These are phyloP conservation scores for Polydrusus pterygomalis DNA, from an alignment of 2,888 invertebrate species.

Conservation along the genomic window DNA sequence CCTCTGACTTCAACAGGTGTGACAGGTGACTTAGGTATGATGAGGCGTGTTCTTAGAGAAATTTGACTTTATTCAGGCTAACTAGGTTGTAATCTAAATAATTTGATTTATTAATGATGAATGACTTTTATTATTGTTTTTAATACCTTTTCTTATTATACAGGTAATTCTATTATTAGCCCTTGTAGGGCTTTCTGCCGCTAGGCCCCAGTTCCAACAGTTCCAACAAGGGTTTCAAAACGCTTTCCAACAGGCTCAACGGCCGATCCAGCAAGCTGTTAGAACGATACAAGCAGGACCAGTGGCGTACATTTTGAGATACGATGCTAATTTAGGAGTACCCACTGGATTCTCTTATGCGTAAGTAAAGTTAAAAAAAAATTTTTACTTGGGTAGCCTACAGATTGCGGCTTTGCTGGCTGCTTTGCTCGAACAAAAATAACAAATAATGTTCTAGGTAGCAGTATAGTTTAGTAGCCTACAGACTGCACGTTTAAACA, in stretches of 20 bases:
- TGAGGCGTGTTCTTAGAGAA: too few species aligned
- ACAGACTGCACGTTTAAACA: too few species aligned
- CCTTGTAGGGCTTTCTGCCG: constrained; percentile 48
- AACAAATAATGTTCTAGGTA: too few species aligned
- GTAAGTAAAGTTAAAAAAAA: constrained; percentile 39
- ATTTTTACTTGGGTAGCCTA: too few species aligned
- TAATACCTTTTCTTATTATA: constrained; percentile 27
- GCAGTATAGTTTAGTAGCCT: too few species aligned
- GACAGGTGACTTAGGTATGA: too few species aligned
- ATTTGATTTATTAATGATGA: too few species aligned
- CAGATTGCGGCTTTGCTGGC: too few species aligned
- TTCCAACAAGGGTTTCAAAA: constrained; percentile 22
- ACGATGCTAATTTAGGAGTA: constrained; percentile 43
- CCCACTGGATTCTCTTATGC: constrained; percentile 51
- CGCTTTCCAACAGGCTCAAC: background rate
- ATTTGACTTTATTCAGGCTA: too few species aligned
- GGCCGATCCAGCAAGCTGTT: constrained; percentile 20
- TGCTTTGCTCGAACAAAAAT: too few species aligned
- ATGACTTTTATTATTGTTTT: background rate
- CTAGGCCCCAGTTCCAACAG: constrained; percentile 46
- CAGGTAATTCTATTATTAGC: constrained; percentile 47
- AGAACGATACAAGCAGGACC: constrained; percentile 24
- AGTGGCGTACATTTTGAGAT: constrained; percentile 42
- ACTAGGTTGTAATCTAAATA: too few species aligned
- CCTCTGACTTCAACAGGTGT: too few species aligned